Evolutionary conservation across 2,888 invertebrate genomes (phyloP), one percentile per base, ranked within the genome.

Genomic region (Diarsia mendica): DNA sequence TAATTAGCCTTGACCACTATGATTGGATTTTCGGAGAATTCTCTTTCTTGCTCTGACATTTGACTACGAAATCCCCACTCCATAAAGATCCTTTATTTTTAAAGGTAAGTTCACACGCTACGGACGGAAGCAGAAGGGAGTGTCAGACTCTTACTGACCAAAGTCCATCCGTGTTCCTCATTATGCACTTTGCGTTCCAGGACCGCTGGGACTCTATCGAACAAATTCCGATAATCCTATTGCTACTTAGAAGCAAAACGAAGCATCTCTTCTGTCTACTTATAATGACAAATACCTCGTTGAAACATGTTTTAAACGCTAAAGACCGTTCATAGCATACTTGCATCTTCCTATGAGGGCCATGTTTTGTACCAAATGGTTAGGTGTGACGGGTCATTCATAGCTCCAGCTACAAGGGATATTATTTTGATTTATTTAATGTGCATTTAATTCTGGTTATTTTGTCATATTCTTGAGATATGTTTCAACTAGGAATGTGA

Each of bases 391-490:
- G 9, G 48, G 46, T 13, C 5, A 28, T 13, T 8, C 15, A 9
- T 55, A 20, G 46, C 64, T 61, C 6, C n/a, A 23, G 46, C 44
- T 81, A 60, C 67, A 49, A 64, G 49, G 69, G 2, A 20, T 44
- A 72, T 80, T 53, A 67, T 15, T 67, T 58, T 67, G 64, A 63
- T 48, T 33, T 9, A 67, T 77, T 51, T 74, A 15, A 60, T 60
- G 33, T 71, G 20, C 9, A n/a, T 49, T 72, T 58, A 49, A 70
- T 58, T 13, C 8, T 49, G 10, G 10, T 39, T 48, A n/a, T 48
- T 55, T 67, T 44, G 28, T 33, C 23, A 79, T 72, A 33, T 72
- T 71, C 39, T 79, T 71, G 20, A 46, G 8, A 46, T 51, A 46
- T 33, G 13, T 44, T 20, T 58, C 20, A 46, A 23, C 44, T n/a